Conservation (phyloP, 2,113 vertebrate genomes). For the Cottus gobio region DNA sequence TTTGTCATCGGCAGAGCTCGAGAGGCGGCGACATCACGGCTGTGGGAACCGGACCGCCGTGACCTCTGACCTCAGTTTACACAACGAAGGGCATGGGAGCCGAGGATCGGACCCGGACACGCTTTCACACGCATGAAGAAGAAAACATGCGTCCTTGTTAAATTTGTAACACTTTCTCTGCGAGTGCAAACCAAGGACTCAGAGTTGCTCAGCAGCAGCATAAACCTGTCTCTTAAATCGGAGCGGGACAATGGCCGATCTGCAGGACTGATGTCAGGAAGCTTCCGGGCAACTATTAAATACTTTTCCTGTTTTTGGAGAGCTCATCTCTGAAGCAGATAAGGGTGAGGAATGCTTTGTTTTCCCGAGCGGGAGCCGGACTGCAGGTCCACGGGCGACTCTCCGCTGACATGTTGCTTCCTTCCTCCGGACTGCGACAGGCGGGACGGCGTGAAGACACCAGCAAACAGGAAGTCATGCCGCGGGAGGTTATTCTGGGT, state of each 20-base stretch:
- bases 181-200: constrained; percentile 26
- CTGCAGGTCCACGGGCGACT: constrained; percentile 26
- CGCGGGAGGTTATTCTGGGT: background rate
- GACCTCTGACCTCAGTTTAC: constrained; percentile 55
- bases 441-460: background rate
- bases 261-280: constrained; percentile 27
- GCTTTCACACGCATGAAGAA: constrained; percentile 10
- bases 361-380: constrained; percentile 17
- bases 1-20: too few species aligned
- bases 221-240: constrained; percentile 75
- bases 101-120: background rate
- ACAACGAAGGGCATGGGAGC: constrained; percentile 54
- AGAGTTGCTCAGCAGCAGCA: constrained; percentile 22
- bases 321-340: constrained; percentile 17
- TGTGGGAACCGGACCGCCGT: background rate
- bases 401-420: constrained; percentile 47
- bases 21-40: too few species aligned
- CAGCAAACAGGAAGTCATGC: constrained; percentile 16
- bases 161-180: background rate
- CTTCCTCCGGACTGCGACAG: constrained; percentile 44
- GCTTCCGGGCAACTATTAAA: constrained; percentile 31
- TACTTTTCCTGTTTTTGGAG: constrained; percentile 69
- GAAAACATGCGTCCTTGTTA: background rate
- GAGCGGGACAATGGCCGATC: constrained; percentile 57
- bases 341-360: constrained; percentile 35